Conservation (phyloP, 2,113 vertebrate genomes). For the Aspidoscelis tigris region DNA sequence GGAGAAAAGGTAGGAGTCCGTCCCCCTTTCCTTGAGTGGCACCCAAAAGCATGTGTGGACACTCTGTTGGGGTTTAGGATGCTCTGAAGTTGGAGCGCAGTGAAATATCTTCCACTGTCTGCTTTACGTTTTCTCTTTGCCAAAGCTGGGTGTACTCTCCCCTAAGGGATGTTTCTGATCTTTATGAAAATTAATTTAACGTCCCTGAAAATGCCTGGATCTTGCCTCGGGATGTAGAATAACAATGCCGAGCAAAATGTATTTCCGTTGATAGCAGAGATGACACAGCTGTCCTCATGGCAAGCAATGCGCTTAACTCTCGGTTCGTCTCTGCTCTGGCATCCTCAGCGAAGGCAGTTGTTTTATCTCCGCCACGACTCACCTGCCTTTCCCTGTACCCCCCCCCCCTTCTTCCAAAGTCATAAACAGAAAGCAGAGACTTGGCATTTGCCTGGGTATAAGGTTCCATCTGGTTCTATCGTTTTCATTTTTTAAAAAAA, state of each 20-base stretch:
- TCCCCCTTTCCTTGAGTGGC: not conserved
- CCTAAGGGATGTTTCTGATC: not conserved
- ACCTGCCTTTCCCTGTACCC: too few relatives aligned
- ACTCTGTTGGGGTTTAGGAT: too few relatives aligned
- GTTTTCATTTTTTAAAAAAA: not conserved
- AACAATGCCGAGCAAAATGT: not conserved
- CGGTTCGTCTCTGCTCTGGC: not conserved
- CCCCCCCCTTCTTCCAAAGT: too few relatives aligned
- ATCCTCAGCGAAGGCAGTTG: too few relatives aligned
- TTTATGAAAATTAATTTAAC: not conserved
- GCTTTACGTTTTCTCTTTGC: not conserved
- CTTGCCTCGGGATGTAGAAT: not conserved
- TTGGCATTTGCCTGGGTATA: not conserved
- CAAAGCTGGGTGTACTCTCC: not conserved
- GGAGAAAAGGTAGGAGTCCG: slow-evolving; percentile 89
- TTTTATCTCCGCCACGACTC: not conserved
- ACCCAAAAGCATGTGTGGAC: not conserved
- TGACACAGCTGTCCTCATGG: not conserved
- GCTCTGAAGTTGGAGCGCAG: too few relatives aligned
- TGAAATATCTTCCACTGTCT: too few relatives aligned
- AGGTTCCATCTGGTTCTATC: not conserved
- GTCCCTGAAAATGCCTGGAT: not conserved
- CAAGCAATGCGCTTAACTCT: not conserved
- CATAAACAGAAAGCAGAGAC: too few relatives aligned
- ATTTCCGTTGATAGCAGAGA: not conserved